A percentile compares a stretch with the other conserved stretches of the same genome.
phyloP scores from a whole-genome alignment of 2,888 invertebrate species.

The Trissolcus japonicus region DNA sequence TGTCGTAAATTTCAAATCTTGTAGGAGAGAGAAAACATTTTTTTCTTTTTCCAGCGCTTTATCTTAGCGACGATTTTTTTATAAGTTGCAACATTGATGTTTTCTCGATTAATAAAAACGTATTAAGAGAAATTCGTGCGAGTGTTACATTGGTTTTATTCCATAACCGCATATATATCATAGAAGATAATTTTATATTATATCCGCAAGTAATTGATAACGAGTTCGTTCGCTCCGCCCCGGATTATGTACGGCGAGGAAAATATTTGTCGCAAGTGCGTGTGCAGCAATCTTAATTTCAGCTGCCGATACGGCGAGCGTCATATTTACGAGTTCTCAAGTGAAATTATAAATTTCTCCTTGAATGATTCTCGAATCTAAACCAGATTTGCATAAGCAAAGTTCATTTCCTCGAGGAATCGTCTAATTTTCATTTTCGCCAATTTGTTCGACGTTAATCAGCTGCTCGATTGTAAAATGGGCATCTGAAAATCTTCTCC shows the following conservation, averaged over 20 bases:
- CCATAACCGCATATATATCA: slow-evolving; percentile 8
- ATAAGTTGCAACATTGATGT: not conserved
- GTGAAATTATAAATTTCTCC: slow-evolving; percentile 41
- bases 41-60: too few relatives aligned
- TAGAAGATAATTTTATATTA: slow-evolving; percentile 25
- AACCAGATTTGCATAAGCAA: not conserved
- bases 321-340: slow-evolving; percentile 32
- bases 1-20: slow-evolving; percentile 1
- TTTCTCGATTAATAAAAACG: not conserved
- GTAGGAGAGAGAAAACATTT: too few relatives aligned
- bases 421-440: not conserved
- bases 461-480: too few relatives aligned
- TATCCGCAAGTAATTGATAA: slow-evolving; percentile 13
- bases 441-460: too few relatives aligned
- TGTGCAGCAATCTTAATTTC: slow-evolving; percentile 25
- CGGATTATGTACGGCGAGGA: slow-evolving; percentile 26
- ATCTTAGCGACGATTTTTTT: too few relatives aligned
- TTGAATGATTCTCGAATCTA: not conserved
- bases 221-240: slow-evolving; percentile 1
- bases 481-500: too few relatives aligned
- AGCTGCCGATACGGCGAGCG: slow-evolving; percentile 16
- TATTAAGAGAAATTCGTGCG: not conserved
- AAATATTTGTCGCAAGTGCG: slow-evolving; percentile 6
- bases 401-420: not conserved
- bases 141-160: slow-evolving; percentile 2